Evolutionary conservation across 2,888 invertebrate genomes (phyloP), one percentile per base, ranked within the genome.

Genomic region (Gastrophysa polygoni): DNA sequence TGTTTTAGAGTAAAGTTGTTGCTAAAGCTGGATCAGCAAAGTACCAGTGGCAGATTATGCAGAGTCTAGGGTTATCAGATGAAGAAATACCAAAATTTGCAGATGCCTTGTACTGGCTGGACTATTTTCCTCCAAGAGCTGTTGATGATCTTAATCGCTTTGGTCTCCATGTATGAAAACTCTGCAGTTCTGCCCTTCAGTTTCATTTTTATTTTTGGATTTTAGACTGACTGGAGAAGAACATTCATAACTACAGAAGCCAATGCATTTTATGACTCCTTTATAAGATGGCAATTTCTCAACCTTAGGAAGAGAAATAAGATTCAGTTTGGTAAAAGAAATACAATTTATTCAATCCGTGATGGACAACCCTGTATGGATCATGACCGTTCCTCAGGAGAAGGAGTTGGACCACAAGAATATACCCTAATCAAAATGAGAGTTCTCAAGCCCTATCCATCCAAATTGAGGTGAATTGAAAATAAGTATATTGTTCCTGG

Each of bases 321-420:
- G 83, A 89, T 99, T 24, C 90, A 94, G 83, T 99, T 94, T 83
- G 99, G 99, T 16, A 99, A 99, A 83, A 86, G 99, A 5, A 93
- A 98, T 78, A 96, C 98, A 0, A 92, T 99, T 69, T 99, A 88
- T 82, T 98, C 98, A 0, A 96, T 98, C 0, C 89, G 92, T 75
- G 99, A 99, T 82, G 91, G 91, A 7, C 99, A 99, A 80, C 98
- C 99, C 0, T 99, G 99, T 79, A 99, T 99, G 99, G 99, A 99
- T 81, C 99, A 99, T 79, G 99, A 99, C 81, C 87, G 99, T 72
- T 90, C 94, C 43, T 85, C 90, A 1, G 99, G 99, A 0, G 99
- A 99, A 84, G 98, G 98, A 49, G 98, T 98, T 3, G 98, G 96
- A 0, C 96, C 98, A 0, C 98, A 98, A 81, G 99, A 99, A 81